A percentile compares a stretch with the other conserved stretches of the same genome.
Conservation (phyloP, 2,888 invertebrate genomes). For the Ptilodon capucinus region DNA sequence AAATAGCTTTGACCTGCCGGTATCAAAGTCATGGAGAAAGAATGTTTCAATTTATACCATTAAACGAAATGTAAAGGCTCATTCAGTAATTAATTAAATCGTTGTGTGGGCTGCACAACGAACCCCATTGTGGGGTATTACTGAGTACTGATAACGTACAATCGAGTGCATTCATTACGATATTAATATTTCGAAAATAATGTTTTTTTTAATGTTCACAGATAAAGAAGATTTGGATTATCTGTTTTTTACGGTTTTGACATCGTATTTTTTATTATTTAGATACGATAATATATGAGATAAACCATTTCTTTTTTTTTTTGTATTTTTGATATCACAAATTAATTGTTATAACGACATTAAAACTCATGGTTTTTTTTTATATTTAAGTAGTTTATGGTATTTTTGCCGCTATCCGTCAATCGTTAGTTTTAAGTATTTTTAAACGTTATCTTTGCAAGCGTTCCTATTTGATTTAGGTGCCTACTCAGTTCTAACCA, state of each 20-base stretch:
- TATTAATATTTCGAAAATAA: background rate
- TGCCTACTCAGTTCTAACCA: no score
- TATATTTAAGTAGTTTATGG: no score
- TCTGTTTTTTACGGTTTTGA: background rate
- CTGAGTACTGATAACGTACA: background rate
- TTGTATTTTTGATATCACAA: no score
- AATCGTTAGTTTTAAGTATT: no score
- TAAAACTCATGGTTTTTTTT: no score
- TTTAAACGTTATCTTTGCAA: no score
- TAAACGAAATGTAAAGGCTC: slow-evolving; percentile 7
- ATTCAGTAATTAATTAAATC: background rate
- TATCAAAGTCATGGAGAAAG: slow-evolving; percentile 22
- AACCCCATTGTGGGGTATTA: background rate
- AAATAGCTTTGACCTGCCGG: background rate
- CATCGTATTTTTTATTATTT: background rate
- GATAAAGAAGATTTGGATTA: background rate
- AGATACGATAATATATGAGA: background rate
- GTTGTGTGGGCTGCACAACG: background rate
- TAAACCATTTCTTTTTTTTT: background rate
- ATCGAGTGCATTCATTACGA: background rate
- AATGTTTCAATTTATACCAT: slow-evolving; percentile 33
- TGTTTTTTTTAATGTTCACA: background rate
- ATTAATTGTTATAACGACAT: no score
- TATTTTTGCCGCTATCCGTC: no score
- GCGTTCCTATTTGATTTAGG: no score